A percentile compares a stretch with the other conserved stretches of the same genome.
Evolutionary conservation across 1,140 invertebrate species (phyloP).

Genomic region (Diachasma alloeum): DNA sequence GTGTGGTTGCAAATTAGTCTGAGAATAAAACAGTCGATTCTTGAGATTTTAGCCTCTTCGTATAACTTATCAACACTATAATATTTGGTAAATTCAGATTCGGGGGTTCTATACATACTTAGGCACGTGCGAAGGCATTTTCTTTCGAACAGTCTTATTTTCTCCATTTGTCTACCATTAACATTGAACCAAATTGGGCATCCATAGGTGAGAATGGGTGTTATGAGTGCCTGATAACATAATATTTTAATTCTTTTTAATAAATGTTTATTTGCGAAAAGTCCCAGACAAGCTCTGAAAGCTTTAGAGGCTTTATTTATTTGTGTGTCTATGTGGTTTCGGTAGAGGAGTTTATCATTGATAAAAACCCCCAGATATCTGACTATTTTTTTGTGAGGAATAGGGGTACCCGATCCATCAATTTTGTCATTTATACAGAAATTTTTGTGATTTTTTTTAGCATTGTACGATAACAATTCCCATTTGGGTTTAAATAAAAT

Average conservation of each 20-base stretch:
- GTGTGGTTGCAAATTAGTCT: conserved; percentile 30
- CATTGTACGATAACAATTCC: not conserved
- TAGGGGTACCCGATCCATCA: not conserved
- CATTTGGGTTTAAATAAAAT: conserved; percentile 30
- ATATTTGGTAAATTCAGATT: conserved; percentile 5
- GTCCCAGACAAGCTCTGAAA: not conserved
- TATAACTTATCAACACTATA: conserved; percentile 22
- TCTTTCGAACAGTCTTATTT: conserved; percentile 31
- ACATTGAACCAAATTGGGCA: conserved; percentile 30
- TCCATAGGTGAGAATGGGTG: conserved; percentile 28
- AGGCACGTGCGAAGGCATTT: conserved; percentile 32
- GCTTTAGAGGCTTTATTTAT: conserved; percentile 26
- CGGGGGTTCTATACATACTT: not conserved
- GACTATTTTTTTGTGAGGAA: conserved; percentile 22
- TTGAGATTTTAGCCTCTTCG: conserved; percentile 1
- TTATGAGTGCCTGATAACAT: conserved; percentile 19
- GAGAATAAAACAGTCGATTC: conserved; percentile 30
- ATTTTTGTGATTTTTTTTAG: conserved; percentile 1
- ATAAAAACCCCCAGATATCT: conserved; percentile 19
- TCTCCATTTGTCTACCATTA: conserved; percentile 14
- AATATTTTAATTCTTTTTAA: conserved; percentile 12
- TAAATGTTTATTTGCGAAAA: conserved; percentile 33
- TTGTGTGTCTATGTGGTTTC: conserved; percentile 29
- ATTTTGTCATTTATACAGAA: not conserved
- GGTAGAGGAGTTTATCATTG: conserved; percentile 24